Base-by-base conservation (phyloP, 2,797 vertebrate genomes). In the Gymnodraco acuticeps region DNA sequence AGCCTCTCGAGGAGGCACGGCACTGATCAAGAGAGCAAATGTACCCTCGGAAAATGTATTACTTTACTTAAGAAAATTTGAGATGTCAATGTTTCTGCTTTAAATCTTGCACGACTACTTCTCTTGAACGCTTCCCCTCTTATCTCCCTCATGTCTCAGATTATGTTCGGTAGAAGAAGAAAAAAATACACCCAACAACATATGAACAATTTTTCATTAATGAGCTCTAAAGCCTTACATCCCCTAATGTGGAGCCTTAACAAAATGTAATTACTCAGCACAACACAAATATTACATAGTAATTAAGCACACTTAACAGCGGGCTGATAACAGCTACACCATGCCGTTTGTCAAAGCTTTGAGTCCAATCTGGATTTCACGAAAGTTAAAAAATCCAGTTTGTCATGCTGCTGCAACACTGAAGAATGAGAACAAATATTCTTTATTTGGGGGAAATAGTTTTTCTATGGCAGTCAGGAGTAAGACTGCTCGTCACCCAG, bases 1-100 rank as follows among this genome's bases (percentile, higher is more conserved):
- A 80, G 84, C 91, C 92, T 88, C 92, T 84, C 45, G 90, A 92
- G 91, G 74, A 92, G 88, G 80, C 82, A 73, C 82, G 17, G 85
- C 83, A 50, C 81, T 91, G 93, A 93, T 94, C 91, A 93, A 92
- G 91, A 91, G 89, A 86, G 84, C 82, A 86, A 84, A 90, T 90
- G 86, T 86, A 90, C 88, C 83, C 90, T 75, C 83, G 8, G 88
- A 82, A 91, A 92, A 92, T 88, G 78, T 81, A 88, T 86, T 73
- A 87, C 89, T 92, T 90, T 90, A 92, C 89, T 93, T 94, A 94
- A 92, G 86, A 90, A 89, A 93, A 93, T 93, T 92, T 91, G 64
- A 88, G 82, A 87, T 90, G 81, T 93, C 92, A 87, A 85, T 89
- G 92, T 88, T 79, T 78, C 68, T 5, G 73, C 73, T 68, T 73